These are phyloP conservation scores for Danio rerio DNA, from an alignment of 2,113 vertebrate genomes.

Conservation along the genomic window GRCz12tu NC_133184.1:3668501-3669000, in stretches of 20 bases:
- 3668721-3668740: conserved; percentile 34
- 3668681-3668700: conserved; percentile 18
- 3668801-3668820: background rate
- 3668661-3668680: conserved; percentile 44
- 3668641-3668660: conserved; percentile 37
- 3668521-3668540: conserved; percentile 10
- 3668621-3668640: conserved; percentile 38
- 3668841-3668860: background rate
- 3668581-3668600: conserved; percentile 41
- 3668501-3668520: background rate
- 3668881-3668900: too few species aligned
- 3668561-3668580: conserved; percentile 27
- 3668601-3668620: conserved; percentile 43
- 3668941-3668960: too few species aligned
- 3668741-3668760: conserved; percentile 19
- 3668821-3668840: background rate
- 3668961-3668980: too few species aligned
- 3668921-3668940: too few species aligned
- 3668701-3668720: background rate
- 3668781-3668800: background rate
- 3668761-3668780: conserved; percentile 32
- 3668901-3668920: too few species aligned
- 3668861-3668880: background rate
- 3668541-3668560: conserved; percentile 31
- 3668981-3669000: too few species aligned